Evolutionary conservation across 2,113 vertebrate species (phyloP), one percentile per base, ranked within the genome.

Genomic region (Felis chaus): DNA sequence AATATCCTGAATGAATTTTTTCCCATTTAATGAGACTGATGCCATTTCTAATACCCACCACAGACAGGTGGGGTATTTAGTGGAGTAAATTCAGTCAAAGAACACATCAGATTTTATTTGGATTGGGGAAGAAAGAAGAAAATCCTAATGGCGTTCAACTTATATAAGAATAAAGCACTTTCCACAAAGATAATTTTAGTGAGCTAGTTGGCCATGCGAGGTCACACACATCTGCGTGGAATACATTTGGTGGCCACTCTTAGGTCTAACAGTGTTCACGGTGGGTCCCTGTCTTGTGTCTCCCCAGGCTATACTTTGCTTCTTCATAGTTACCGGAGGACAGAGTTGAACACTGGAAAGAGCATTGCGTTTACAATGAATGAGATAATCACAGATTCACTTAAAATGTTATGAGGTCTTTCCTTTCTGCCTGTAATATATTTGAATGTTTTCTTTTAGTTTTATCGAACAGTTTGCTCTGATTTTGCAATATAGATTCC

Each of bases 391-490:
- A 12, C 25, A 63, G 18, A 69, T 50, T 0, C 2, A 69, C 45
- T 96, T 91, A 48, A 53, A 74, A 86, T 23, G 29, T 79, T 31
- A 19, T 48, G 13, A 5, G 63, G 83, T 95, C 41, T 89, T 92
- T 63, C 29, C 53, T 79, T 7, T 78, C 71, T 96, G 89, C 33
- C 48, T 88, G 11, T 96, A 91, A 90, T 16, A 66, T 1, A 61
- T 85, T 74, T 76, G n/a, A 68, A 68, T 31, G 0, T 68, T 86
- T 96, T 82, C 48, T 82, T n/a, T 31, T 15, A 73, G 9, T 85
- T 93, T 96, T 95, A 95, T 83, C 87, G 69, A 96, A 92, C 23
- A 74, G 48, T 71, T 91, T 74, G 10, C 5, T 83, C 33, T 94
- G 27, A 84, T 23, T 69, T 95, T 98, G 85, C 36, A 80, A 33